Base-by-base conservation (phyloP, 2,888 invertebrate genomes). In the Acrobasis suavella region DNA sequence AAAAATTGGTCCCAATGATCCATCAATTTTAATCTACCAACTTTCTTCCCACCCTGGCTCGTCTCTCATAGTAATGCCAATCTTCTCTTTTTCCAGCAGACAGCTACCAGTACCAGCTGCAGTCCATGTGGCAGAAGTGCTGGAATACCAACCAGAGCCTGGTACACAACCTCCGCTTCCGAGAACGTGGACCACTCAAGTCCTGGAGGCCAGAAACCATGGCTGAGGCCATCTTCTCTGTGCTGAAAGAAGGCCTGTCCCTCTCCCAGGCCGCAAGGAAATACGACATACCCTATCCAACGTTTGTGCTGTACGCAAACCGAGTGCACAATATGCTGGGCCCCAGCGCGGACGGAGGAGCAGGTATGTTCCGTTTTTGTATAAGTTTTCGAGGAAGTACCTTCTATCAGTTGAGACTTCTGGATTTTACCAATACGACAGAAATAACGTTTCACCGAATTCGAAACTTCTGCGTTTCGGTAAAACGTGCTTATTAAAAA, bases 51-150 rank as follows among this genome's bases (percentile, higher is more conserved):
- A 22, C 9, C 32, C 8, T n/a, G 39, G 12, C 17, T 39, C 12
- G 6, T 3, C 59, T 54, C 65, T 62, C 50, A 68, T 72, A 72
- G 71, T 81, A 75, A 86, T 75, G 69, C 75, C 58, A 50, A 16
- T 32, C 58, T 54, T 83, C 78, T 83, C 75, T 86, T 73, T 77
- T 87, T 91, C 85, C 96, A 96, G 95, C 96, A 95, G 97, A 97
- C 94, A 97, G 97, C 94, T 98, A 98, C 94, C 97, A 98, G 90
- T 97, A 97, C 90, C 97, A 98, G 89, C 93, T 98, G 85, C 98
- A 98, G 89, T 97, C 97, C 64, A 97, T 97, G 96, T 98, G 98
- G 98, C 97, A 98, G 90, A 98, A 97, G 87, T 97, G 97, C 89
- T 98, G 97, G 97, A 97, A 96, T 89, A 97, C 97, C 72, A 97